Base-by-base conservation (phyloP, 2,113 vertebrate species). In the Willisornis vidua region DNA sequence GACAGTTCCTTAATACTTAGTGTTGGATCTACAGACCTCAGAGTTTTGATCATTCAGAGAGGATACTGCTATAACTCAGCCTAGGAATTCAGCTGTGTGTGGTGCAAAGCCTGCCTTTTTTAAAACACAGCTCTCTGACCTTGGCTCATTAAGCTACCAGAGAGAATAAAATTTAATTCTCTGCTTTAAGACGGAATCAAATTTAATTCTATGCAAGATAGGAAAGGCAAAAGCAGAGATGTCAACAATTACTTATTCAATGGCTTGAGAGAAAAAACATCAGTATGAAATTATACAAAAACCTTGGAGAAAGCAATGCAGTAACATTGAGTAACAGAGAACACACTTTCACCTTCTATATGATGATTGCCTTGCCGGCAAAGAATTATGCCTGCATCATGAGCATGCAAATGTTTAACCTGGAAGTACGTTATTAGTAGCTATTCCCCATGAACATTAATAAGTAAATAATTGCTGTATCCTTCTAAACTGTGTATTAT, bases 291-390 rank as follows among this genome's bases (percentile, higher is more conserved):
- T 35, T 0, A 51, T 8, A 18, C 3, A 48, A 89, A 83, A 46
- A 39, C 6, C 0, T 4, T 61, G 29, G 33, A 9, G 35, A 71
- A 37, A 12, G 0, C 22, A 78, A 26, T 17, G 9, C 37, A 91
- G 43, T 19, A 70, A n/a, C 20, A 19, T 11, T 15, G 7, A 41
- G 20, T 10, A 71, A 24, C 14, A 26, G 31, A 26, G 14, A 48
- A 7, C 10, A 45, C 2, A 17, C 3, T 20, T 74, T 78, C n/a
- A 31, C 10, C 48, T 71, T 31, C 35, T 75, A 3, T 10, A 11
- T 70, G 29, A 37, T 11, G 17, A n/a, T 17, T 67, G 28, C 31
- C 12, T 65, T 31, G 43, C 19, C 20, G 61, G 25, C 15, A 74
- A 35, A 79, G 19, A 17, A 18, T 52, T 86, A 28, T 4, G 9